A percentile compares a stretch with the other conserved stretches of the same genome.
phyloP scores from a whole-genome alignment of 2,113 vertebrate genomes.

The Theristicus caerulescens region DNA sequence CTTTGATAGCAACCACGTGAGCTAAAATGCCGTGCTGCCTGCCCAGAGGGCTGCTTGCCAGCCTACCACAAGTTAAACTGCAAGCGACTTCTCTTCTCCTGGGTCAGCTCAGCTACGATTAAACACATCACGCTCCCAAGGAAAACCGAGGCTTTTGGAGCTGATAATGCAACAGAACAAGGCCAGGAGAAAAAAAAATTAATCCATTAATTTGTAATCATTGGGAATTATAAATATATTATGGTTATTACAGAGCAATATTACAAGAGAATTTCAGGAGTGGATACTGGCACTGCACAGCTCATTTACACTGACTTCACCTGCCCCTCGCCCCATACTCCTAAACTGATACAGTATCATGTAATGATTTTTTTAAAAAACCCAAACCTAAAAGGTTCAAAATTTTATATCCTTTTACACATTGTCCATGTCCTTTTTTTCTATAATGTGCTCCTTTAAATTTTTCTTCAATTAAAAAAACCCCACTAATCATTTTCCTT shows the following conservation, averaged over 20 bases:
- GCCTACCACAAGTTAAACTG: not conserved
- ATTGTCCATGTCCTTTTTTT: fast-evolving
- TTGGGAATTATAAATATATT: not conserved
- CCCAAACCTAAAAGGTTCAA: not conserved
- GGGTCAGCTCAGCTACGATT: not conserved
- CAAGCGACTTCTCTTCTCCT: not conserved
- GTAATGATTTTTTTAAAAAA: not conserved
- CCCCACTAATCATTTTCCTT: not conserved
- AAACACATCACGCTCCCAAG: not conserved
- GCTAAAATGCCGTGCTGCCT: not conserved
- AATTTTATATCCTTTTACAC: not conserved
- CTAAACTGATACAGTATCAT: fast-evolving
- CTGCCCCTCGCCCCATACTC: not conserved
- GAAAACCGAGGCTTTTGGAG: not conserved
- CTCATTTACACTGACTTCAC: not conserved
- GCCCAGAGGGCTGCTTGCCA: not conserved
- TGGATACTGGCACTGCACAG: not conserved
- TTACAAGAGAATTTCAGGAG: not conserved
- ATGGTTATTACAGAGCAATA: not conserved
- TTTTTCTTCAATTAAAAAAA: not conserved
- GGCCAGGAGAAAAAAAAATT: not conserved
- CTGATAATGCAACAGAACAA: not conserved
- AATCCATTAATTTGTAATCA: not conserved
- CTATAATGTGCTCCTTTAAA: not conserved
- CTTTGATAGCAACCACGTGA: not conserved